Conservation (phyloP, 2,113 vertebrate genomes). For the Heterotilapia buettikoferi region DNA sequence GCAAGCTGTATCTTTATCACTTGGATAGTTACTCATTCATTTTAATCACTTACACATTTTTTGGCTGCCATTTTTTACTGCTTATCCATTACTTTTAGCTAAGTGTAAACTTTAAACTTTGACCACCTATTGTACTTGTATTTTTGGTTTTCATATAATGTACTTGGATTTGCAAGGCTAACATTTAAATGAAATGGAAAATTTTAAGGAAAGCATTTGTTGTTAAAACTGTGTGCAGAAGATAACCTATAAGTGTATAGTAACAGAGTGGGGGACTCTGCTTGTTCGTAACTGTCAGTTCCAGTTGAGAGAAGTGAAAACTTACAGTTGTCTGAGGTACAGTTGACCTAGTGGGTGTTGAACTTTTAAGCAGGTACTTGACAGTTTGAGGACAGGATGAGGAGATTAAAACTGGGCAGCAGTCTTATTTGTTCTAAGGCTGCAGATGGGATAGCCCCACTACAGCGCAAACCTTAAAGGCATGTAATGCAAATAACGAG, state of each 20-base stretch:
- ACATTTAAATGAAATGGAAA: background rate
- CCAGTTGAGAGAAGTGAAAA: background rate
- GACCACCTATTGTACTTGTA: background rate
- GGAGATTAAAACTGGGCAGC: background rate
- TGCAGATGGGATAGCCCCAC: background rate
- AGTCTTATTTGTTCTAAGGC: conserved; percentile 17
- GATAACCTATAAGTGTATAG: background rate
- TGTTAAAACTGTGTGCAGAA: background rate
- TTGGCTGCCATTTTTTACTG: background rate
- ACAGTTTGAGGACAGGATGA: background rate
- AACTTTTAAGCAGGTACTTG: background rate
- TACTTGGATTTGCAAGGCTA: background rate
- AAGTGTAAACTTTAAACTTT: background rate
- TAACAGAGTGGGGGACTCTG: background rate
- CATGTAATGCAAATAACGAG: conserved; percentile 7
- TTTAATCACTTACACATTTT: background rate
- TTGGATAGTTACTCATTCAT: background rate
- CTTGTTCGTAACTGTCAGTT: background rate
- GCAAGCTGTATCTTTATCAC: background rate
- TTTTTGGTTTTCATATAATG: background rate
- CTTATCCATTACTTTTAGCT: background rate
- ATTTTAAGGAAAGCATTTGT: background rate
- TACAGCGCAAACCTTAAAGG: background rate
- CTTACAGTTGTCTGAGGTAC: background rate
- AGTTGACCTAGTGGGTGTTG: background rate